Base-by-base conservation (phyloP, 2,888 invertebrate genomes). In the Drosophila barbarae region DNA sequence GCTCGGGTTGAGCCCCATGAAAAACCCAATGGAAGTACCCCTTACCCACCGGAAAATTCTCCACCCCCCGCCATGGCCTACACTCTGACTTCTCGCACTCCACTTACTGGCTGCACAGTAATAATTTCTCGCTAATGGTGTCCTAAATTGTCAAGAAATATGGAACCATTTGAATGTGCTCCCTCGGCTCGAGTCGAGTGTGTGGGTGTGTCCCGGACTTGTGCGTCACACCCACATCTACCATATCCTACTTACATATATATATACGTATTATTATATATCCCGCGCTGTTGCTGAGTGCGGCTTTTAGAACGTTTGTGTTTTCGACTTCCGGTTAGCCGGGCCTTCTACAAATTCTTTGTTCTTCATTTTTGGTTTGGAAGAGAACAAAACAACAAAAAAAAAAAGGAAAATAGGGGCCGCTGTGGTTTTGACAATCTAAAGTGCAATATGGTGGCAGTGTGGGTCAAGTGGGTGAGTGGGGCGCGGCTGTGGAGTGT, bases 101-200 rank as follows among this genome's bases (percentile, higher is more conserved):
- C 61, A 52, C 60, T 68, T 47, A 46, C 69, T 69, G 53, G 73
- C 63, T 69, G 73, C 74, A 73, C 65, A 74, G 78, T 83, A 83
- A 84, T 84, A 84, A 83, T 85, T 85, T 84, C 74, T 77, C 86
- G 83, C 81, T 84, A 84, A 84, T 84, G 84, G 84, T 84, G 84
- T 84, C 79, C 86, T 85, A 85, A 81, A 85, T 84, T 85, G 85
- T 77, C 73, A 76, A 76, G 84, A 84, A 84, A 85, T 84, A 84
- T 84, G 82, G 85, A 83, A 84, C 81, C 84, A 82, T 82, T 82
- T 82, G 81, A 82, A 82, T 82, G 84, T 76, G 71, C 59, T 44
- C 61, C 61, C 51, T 36, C 18, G 47, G 18, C 52, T 49, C 21
- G 30, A 60, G 64, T 34, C 50, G 56, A 74, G 76, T 66, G 53